These are phyloP conservation scores for Barypeithes pellucidus DNA, from an alignment of 2,888 invertebrate species.

Conservation along the genomic window DNA sequence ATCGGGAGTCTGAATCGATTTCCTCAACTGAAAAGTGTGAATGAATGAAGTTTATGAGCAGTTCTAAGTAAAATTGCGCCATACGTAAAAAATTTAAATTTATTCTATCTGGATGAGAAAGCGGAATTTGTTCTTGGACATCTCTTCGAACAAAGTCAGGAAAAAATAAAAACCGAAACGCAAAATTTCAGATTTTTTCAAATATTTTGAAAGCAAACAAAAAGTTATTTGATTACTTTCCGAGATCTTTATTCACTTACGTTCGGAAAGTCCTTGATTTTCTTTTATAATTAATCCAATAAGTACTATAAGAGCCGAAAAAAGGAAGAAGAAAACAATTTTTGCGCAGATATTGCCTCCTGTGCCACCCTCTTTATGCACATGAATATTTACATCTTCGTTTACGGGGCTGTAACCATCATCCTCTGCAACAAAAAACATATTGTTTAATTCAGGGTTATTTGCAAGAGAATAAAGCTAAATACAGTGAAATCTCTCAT, in stretches of 20 bases:
- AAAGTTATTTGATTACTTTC: no score
- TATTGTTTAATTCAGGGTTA: not conserved
- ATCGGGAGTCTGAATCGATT: constrained; percentile 75
- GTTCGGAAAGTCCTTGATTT: constrained; percentile 84
- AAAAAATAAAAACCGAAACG: no score
- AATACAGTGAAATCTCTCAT: no score
- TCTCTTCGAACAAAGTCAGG: no score
- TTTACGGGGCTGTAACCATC: constrained; percentile 41
- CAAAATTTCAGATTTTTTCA: no score
- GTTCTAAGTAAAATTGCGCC: no score
- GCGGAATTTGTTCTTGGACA: no score
- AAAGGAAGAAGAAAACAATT: constrained; percentile 84
- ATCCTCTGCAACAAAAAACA: constrained; percentile 53
- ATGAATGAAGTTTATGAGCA: no score
- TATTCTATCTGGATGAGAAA: no score
- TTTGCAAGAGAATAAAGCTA: no score
- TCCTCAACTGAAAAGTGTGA: constrained; percentile 3
- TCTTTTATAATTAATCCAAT: constrained; percentile 86
- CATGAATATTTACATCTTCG: constrained; percentile 85
- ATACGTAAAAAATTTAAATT: not conserved
- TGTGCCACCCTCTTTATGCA: constrained; percentile 83
- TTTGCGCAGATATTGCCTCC: constrained; percentile 91
- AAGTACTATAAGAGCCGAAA: constrained; percentile 81
- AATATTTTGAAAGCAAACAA: no score
- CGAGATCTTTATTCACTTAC: constrained; percentile 76